phyloP scores from a whole-genome alignment of 2,888 invertebrate species.

The Suillia variegata region DNA sequence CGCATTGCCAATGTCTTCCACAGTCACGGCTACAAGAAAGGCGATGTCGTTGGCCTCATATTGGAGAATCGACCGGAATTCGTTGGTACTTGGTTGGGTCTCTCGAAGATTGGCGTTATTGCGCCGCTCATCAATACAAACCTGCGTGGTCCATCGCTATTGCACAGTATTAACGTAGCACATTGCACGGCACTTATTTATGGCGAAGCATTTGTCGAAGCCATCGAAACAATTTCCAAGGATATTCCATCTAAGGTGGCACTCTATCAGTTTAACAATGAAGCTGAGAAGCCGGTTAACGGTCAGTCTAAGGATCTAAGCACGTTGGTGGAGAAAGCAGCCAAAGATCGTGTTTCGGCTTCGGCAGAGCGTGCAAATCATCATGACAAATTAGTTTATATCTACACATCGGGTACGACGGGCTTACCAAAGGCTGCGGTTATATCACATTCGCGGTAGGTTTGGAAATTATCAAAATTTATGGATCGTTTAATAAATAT shows the following conservation, averaged over 20 bases:
- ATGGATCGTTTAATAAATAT: too few species aligned
- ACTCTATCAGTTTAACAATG: slow-evolving; percentile 65
- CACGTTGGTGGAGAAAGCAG: slow-evolving; percentile 49
- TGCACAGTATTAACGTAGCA: slow-evolving; percentile 86
- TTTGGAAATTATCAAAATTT: background rate
- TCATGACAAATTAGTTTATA: slow-evolving; percentile 83
- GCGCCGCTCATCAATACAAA: slow-evolving; percentile 93
- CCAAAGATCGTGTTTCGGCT: slow-evolving; percentile 44
- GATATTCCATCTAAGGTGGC: slow-evolving; percentile 70
- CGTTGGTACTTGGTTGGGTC: slow-evolving; percentile 89
- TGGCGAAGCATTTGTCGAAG: slow-evolving; percentile 64
- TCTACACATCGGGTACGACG: slow-evolving; percentile 98
- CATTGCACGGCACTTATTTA: slow-evolving; percentile 84
- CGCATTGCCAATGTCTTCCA: slow-evolving; percentile 80
- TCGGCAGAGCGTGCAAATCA: slow-evolving; percentile 63
- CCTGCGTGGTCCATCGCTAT: slow-evolving; percentile 77
- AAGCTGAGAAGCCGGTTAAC: slow-evolving; percentile 36
- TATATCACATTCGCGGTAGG: slow-evolving; percentile 86
- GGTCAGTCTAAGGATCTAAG: slow-evolving; percentile 54
- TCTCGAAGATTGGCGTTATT: slow-evolving; percentile 84
- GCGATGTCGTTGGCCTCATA: slow-evolving; percentile 85
- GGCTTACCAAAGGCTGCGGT: slow-evolving; percentile 97
- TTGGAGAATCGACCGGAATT: slow-evolving; percentile 92
- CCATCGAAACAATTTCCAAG: slow-evolving; percentile 71
- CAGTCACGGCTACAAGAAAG: slow-evolving; percentile 78